Percentiles rank a stretch among this genome's conserved stretches.
phyloP scores from a whole-genome alignment of 2,113 vertebrate species.

The Cavia aperea region DNA sequence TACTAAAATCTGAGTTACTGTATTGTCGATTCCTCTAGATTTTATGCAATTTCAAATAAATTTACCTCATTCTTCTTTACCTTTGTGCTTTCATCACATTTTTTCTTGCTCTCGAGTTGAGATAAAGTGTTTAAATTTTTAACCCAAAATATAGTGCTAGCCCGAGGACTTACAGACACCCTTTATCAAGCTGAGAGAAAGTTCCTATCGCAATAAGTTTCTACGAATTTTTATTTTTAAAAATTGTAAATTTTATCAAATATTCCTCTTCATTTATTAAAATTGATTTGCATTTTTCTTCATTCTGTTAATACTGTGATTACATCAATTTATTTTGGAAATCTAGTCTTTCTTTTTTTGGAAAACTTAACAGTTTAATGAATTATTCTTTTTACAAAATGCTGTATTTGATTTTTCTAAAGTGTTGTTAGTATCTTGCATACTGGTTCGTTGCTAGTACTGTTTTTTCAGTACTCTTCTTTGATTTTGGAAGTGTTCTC shows the following conservation, averaged over 20 bases:
- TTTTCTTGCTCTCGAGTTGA: not conserved
- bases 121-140: not conserved
- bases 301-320: not conserved
- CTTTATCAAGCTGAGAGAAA: not conserved
- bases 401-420: not conserved
- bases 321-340: not conserved
- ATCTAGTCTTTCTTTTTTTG: not conserved
- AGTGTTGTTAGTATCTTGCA: not conserved
- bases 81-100: not conserved
- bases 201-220: not conserved
- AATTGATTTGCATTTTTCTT: not conserved
- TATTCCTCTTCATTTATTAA: not conserved
- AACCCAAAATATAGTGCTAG: not conserved
- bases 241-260: not conserved
- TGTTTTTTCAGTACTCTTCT: not conserved
- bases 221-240: constrained; percentile 7
- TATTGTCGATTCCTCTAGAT: not conserved
- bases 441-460: not conserved
- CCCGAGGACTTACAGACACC: not conserved
- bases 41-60: not conserved
- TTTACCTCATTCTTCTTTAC: not conserved
- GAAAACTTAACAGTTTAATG: not conserved
- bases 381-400: not conserved
- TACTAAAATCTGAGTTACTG: not conserved
- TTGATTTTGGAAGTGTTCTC: not conserved